Conservation (phyloP, 2,797 vertebrate genomes). For the Phoeniculus purpureus region DNA sequence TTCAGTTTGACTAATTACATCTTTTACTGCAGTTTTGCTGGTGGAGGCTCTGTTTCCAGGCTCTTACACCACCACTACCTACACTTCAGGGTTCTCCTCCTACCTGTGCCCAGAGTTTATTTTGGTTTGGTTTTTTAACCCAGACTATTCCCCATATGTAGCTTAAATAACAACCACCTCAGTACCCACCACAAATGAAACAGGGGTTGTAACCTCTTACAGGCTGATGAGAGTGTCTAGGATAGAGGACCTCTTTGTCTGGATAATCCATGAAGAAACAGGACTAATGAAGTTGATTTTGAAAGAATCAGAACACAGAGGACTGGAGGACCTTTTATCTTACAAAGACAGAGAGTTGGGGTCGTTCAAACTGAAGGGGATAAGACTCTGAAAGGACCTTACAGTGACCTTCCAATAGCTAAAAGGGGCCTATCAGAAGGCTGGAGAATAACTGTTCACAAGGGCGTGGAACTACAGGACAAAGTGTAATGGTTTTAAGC, state of each 20-base stretch:
- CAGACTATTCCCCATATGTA: not conserved
- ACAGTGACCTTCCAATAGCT: too few relatives aligned
- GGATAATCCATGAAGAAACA: not conserved
- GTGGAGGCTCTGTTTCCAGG: not conserved
- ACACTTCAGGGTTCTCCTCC: not conserved
- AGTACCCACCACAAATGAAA: not conserved
- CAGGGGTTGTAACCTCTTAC: not conserved
- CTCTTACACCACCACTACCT: not conserved
- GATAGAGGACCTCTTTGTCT: not conserved
- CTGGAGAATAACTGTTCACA: too few relatives aligned
- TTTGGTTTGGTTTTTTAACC: not conserved
- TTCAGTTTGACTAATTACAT: not conserved
- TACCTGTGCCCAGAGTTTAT: not conserved
- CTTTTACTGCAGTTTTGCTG: not conserved
- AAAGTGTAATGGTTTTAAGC: too few relatives aligned
- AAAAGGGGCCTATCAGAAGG: too few relatives aligned
- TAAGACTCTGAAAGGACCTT: too few relatives aligned
- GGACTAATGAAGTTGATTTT: not conserved
- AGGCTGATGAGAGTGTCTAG: not conserved
- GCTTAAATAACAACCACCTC: fast-evolving
- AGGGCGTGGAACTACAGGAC: too few relatives aligned
- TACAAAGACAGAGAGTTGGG: too few relatives aligned
- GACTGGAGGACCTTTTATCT: too few relatives aligned
- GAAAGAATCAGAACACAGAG: not conserved
- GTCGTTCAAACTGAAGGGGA: too few relatives aligned